Conservation (phyloP, 2,888 invertebrate species). For the Ectemnius lituratus region DNA sequence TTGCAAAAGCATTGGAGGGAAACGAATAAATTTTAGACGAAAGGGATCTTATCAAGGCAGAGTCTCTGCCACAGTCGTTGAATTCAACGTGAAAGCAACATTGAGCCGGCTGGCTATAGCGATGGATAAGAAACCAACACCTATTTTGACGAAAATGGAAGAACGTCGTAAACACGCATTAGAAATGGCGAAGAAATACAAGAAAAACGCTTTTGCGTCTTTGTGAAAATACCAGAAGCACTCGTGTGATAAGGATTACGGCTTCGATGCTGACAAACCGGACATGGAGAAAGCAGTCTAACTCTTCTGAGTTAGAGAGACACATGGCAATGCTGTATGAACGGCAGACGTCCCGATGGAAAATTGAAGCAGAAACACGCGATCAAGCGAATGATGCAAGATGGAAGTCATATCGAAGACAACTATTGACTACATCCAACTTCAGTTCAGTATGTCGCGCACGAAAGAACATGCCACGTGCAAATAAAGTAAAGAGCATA, state of each 20-base stretch:
- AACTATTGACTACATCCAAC: slow-evolving; percentile 18
- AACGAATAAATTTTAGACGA: slow-evolving; percentile 7
- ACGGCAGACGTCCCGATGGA: slow-evolving; percentile 4
- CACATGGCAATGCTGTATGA: background rate
- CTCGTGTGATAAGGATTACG: slow-evolving; percentile 17
- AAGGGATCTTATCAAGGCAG: background rate
- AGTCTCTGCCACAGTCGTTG: background rate
- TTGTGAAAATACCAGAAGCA: background rate
- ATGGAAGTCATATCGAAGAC: slow-evolving; percentile 4
- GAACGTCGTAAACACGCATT: too few species aligned
- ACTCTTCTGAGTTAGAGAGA: slow-evolving; percentile 7
- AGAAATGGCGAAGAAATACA: slow-evolving; percentile 9
- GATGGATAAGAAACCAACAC: too few species aligned
- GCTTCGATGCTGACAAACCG: slow-evolving; percentile 3
- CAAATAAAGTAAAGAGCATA: background rate
- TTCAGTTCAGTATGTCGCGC: slow-evolving; percentile 10
- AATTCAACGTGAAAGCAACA: too few species aligned
- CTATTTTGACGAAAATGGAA: too few species aligned
- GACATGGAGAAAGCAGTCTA: background rate
- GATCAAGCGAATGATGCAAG: too few species aligned
- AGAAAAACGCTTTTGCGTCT: background rate
- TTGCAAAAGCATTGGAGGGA: slow-evolving; percentile 14
- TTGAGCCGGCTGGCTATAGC: too few species aligned
- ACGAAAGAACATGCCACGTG: background rate
- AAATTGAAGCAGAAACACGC: slow-evolving; percentile 5